A percentile compares a stretch with the other conserved stretches of the same genome.
Evolutionary conservation across 2,888 invertebrate species (phyloP).

Genomic region (Leptothorax acervorum): DNA sequence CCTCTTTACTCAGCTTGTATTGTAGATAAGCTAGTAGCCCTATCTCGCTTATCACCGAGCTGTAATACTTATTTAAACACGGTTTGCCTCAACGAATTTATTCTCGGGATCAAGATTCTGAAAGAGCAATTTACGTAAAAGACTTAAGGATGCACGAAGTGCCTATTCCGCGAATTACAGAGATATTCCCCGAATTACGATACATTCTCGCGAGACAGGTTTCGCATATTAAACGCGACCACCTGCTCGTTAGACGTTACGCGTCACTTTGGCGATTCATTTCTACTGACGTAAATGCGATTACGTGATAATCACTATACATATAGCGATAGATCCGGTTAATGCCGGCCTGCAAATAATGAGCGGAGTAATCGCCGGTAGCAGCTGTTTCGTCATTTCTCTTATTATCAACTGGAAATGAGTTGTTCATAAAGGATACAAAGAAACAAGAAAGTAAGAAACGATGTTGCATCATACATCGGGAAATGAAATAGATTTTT

Average conservation of each 20-base stretch:
- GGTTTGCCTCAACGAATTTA: not conserved
- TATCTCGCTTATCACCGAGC: slow-evolving; percentile 8
- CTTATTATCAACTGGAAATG: not conserved
- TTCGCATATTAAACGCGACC: not conserved
- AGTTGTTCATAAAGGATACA: not conserved
- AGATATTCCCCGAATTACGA: not conserved
- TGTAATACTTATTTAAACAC: not conserved
- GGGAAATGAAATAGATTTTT: not conserved
- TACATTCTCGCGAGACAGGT: not conserved
- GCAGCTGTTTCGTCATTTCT: not conserved
- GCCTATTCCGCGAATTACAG: not conserved
- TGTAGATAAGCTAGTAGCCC: not conserved
- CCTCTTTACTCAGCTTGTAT: not conserved
- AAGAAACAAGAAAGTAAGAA: not conserved
- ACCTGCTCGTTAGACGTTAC: not conserved
- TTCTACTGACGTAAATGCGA: not conserved
- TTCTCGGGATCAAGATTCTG: too few species aligned
- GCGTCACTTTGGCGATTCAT: not conserved
- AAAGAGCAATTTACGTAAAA: not conserved
- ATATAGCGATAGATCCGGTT: not conserved
- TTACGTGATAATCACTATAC: not conserved
- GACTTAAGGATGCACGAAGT: not conserved
- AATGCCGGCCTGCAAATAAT: not conserved
- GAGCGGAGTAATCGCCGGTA: not conserved
- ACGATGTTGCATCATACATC: not conserved